These are phyloP conservation scores for Amiota minor DNA, from an alignment of 2,888 invertebrate genomes.

Conservation along the genomic window DNA sequence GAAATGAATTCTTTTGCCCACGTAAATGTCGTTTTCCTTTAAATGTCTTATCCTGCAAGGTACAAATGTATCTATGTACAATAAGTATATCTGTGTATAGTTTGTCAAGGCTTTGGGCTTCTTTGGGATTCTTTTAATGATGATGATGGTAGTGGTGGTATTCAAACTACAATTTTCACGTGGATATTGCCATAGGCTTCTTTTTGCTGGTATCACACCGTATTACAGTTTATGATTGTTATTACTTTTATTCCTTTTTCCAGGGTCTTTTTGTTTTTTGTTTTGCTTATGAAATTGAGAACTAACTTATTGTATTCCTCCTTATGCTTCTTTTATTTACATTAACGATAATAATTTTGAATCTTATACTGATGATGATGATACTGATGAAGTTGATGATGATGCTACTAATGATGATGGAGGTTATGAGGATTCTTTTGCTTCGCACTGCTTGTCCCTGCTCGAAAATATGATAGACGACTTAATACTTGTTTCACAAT, in stretches of 20 bases:
- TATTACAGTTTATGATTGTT: slow-evolving; percentile 24
- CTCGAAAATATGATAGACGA: not conserved
- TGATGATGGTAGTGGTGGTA: not conserved
- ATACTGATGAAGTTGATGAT: not conserved
- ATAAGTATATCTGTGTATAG: too few relatives aligned
- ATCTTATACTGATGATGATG: not conserved
- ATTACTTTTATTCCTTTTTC: not conserved
- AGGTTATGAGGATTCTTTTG: not conserved
- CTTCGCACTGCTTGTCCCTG: not conserved
- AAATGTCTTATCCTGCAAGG: not conserved
- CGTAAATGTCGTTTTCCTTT: too few relatives aligned
- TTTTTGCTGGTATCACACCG: not conserved
- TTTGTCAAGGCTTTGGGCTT: too few relatives aligned
- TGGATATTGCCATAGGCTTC: slow-evolving; percentile 5
- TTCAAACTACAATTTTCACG: slow-evolving; percentile 10
- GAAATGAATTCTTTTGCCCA: too few relatives aligned
- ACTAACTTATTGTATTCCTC: not conserved
- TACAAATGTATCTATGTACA: too few relatives aligned
- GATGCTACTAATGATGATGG: not conserved
- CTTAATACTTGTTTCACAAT: not conserved
- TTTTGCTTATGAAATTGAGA: not conserved
- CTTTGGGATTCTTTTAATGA: slow-evolving; percentile 3
- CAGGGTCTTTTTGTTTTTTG: too few relatives aligned
- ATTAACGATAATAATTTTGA: not conserved
- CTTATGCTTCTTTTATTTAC: not conserved